Evolutionary conservation across 2,797 vertebrate species (phyloP).

Genomic region (Sebastes hopkinsi): DNA sequence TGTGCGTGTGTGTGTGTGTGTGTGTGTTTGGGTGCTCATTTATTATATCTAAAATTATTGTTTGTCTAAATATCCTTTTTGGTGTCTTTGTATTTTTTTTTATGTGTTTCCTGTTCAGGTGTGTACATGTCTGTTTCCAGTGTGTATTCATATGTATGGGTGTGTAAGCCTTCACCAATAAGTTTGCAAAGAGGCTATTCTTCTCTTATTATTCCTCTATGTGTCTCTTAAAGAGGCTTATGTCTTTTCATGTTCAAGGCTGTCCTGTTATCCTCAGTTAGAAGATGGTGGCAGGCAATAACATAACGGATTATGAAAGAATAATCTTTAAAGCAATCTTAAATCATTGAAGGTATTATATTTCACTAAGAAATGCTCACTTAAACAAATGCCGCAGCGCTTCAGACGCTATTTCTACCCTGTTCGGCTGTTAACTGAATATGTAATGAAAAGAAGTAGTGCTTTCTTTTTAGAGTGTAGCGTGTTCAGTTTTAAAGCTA

Average conservation of each 20-base stretch:
- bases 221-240: constrained; percentile 1
- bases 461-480: not conserved
- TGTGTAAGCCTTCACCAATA: not conserved
- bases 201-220: not conserved
- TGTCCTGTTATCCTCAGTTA: not conserved
- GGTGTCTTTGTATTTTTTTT: too few relatives aligned
- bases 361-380: not conserved
- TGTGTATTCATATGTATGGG: not conserved
- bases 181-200: not conserved
- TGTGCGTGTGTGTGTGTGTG: not conserved
- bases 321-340: not conserved
- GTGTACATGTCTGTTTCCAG: not conserved
- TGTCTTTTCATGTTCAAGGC: not conserved
- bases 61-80: not conserved
- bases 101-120: not conserved
- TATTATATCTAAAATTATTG: not conserved
- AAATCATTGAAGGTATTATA: not conserved
- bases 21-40: not conserved
- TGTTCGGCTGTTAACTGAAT: not conserved
- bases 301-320: not conserved
- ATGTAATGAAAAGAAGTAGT: not conserved
- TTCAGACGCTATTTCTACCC: too few relatives aligned
- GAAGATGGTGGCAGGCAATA: not conserved
- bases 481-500: too few relatives aligned
- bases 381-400: not conserved